A percentile compares a stretch with the other conserved stretches of the same genome.
Evolutionary conservation across 2,888 invertebrate species (phyloP).

Genomic region (Noctua janthina): DNA sequence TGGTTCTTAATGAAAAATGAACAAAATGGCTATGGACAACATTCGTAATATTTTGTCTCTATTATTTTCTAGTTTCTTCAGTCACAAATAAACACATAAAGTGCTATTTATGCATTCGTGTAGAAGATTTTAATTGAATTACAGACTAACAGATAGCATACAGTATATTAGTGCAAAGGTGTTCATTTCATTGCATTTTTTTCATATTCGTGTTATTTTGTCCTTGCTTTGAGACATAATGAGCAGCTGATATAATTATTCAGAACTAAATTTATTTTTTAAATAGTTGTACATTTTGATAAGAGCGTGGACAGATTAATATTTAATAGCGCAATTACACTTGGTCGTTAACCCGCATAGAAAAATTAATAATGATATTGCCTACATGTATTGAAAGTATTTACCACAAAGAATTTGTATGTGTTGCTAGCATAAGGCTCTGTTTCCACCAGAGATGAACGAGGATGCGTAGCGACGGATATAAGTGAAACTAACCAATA

Average conservation of each 20-base stretch:
- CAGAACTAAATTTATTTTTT: too few relatives aligned
- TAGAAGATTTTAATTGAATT: constrained; percentile 20
- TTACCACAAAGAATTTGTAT: not conserved
- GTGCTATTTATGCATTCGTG: not conserved
- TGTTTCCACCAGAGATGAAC: too few relatives aligned
- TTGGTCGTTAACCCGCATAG: too few relatives aligned
- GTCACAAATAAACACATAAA: constrained; percentile 7
- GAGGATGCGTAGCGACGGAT: too few relatives aligned
- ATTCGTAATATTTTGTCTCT: not conserved
- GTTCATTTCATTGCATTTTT: not conserved
- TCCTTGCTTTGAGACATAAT: not conserved
- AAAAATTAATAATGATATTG: not conserved
- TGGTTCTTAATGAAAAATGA: not conserved
- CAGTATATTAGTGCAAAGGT: too few relatives aligned
- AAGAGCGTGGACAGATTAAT: not conserved
- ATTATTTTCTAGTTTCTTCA: not conserved
- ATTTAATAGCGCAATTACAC: too few relatives aligned
- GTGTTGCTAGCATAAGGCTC: too few relatives aligned
- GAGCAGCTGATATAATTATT: not conserved
- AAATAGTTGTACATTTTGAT: not conserved
- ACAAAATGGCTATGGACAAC: not conserved
- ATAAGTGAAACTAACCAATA: too few relatives aligned
- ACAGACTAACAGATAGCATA: not conserved
- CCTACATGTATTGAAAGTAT: not conserved
- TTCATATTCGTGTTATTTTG: too few relatives aligned